Evolutionary conservation across 2,113 vertebrate species (phyloP).

Genomic region (Amazona vittata): DNA sequence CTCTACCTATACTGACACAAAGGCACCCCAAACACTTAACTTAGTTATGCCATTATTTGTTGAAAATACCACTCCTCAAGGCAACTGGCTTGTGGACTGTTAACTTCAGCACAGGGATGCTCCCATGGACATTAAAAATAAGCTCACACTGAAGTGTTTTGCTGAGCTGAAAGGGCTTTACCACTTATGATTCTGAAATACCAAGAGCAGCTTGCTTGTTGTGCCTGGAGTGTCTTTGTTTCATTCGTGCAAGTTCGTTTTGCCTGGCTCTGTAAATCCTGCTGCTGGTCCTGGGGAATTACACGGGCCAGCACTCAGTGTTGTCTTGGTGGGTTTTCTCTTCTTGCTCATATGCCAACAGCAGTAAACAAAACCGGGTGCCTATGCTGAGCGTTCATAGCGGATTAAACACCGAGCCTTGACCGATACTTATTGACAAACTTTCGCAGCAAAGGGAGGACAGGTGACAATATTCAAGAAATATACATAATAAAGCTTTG

Average conservation of each 20-base stretch:
- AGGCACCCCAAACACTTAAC: neutral
- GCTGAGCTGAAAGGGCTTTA: neutral
- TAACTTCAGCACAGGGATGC: neutral
- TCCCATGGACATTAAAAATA: fast-evolving
- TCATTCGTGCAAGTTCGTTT: neutral
- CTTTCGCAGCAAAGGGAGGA: slow-evolving; percentile 29
- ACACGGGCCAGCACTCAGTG: neutral
- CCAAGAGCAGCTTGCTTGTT: neutral
- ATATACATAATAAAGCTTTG: slow-evolving; percentile 71
- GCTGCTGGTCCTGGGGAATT: slow-evolving; percentile 32
- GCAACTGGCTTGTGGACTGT: neutral
- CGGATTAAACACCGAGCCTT: slow-evolving; percentile 22
- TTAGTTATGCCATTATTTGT: neutral
- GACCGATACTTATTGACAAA: slow-evolving; percentile 18
- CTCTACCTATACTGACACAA: neutral
- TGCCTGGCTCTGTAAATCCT: slow-evolving; percentile 17
- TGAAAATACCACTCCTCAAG: neutral
- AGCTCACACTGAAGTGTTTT: fast-evolving
- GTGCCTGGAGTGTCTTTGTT: neutral
- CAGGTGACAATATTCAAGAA: slow-evolving; percentile 58
- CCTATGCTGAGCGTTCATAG: neutral
- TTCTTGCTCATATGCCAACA: fast-evolving
- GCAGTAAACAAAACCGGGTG: neutral
- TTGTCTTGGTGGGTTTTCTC: neutral
- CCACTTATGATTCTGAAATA: neutral